Base-by-base conservation (phyloP, 2,113 vertebrate genomes). In the Corythaeola cristata region DNA sequence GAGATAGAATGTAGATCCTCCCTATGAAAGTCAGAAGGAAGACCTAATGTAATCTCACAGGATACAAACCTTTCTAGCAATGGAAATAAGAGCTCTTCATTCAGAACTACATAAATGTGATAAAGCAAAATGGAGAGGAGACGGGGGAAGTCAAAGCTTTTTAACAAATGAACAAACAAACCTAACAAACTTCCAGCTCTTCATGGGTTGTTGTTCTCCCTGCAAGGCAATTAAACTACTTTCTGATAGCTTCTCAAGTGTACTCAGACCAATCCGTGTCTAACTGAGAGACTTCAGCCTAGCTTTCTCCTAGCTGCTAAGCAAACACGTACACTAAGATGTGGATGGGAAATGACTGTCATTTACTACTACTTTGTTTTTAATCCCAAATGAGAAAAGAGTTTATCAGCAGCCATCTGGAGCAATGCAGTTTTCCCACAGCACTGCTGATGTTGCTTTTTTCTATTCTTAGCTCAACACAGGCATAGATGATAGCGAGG, bases 401-500 rank as follows among this genome's bases (percentile, higher is more conserved):
- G 30, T 63, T 85, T 95, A 95, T 89, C 89, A 94, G 84, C 52
- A 96, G 80, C 80, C 96, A 97, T 97, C 95, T 97, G 96, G 96
- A 94, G 33, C 37, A 58, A 81, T 60, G 74, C 39, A 82, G 49
- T 94, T 97, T 97, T 97, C 96, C 94, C 96, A 97, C 95, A 96
- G 93, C 81, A 79, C 44, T 96, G 96, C 95, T 97, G 95, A 96
- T 89, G 91, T 68, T 94, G 96, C 94, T 92, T 85, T 97, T 96
- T 96, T 96, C 96, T 97, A 97, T 97, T 97, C 95, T 97, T 97
- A 96, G 93, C 93, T 85, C 84, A 60, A 32, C 84, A 89, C 11
- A 91, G 59, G 94, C 80, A 44, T 58, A 92, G 95, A 97, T 92
- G 84, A 97, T 81, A 96, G 96, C 0, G 8, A 95, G 62, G 56